Conservation (phyloP, 2,797 vertebrate genomes). For the Dallia pectoralis region DNA sequence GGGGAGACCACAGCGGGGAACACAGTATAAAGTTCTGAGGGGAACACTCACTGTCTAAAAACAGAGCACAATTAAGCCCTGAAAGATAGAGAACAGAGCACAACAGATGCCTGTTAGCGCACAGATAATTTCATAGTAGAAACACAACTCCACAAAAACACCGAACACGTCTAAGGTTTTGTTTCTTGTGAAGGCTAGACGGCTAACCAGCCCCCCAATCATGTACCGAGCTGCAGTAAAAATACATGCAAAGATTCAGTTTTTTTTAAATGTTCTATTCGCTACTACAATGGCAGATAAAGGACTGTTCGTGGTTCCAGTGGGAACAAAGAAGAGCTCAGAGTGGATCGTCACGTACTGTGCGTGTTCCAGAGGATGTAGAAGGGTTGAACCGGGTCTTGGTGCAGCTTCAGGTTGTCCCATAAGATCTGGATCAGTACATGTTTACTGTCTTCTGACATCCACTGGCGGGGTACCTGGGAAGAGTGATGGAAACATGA, state of each 20-base stretch:
- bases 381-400: constrained; percentile 89
- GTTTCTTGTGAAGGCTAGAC: too few species aligned
- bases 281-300: too few species aligned
- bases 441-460: constrained; percentile 96
- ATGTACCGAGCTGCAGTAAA: too few species aligned
- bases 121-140: background rate
- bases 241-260: too few species aligned
- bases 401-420: constrained; percentile 97
- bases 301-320: too few species aligned
- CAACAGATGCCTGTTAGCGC: constrained; percentile 55
- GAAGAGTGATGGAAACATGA: constrained; percentile 12
- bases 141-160: background rate
- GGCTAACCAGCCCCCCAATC: too few species aligned
- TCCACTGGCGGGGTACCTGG: constrained; percentile 86
- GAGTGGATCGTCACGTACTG: constrained; percentile 71
- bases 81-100: constrained; percentile 80
- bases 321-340: too few species aligned
- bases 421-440: constrained; percentile 96
- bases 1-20: background rate
- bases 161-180: constrained; percentile 41
- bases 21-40: constrained; percentile 48
- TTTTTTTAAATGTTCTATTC: too few species aligned
- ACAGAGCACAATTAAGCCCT: constrained; percentile 93
- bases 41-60: constrained; percentile 92
- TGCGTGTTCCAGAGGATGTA: constrained; percentile 96